A percentile compares a stretch with the other conserved stretches of the same genome.
Evolutionary conservation across 2,888 invertebrate genomes (phyloP).

Genomic region (Idaea dimidiata): DNA sequence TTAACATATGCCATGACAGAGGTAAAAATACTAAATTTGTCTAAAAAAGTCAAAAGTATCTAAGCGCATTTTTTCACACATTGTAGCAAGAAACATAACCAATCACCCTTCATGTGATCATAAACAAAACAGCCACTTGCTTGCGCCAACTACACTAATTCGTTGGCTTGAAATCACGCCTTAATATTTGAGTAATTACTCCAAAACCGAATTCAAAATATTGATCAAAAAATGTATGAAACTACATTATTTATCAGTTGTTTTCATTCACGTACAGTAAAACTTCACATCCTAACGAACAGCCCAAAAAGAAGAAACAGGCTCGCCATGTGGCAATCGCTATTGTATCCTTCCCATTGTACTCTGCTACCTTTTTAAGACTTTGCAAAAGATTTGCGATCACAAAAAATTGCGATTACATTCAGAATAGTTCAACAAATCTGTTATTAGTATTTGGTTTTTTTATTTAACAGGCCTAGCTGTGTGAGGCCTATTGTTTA

Average conservation of each 20-base stretch:
- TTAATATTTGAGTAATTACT: not conserved
- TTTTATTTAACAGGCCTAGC: conserved; percentile 10
- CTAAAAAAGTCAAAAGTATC: no score
- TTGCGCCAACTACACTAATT: no score
- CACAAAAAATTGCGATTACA: conserved; percentile 64
- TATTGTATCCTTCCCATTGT: conserved; percentile 73
- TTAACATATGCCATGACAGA: no score
- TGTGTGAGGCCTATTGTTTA: not conserved
- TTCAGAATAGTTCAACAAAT: conserved; percentile 57
- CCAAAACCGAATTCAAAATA: not conserved
- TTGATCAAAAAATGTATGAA: not conserved
- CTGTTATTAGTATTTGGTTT: conserved; percentile 47
- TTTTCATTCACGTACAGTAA: conserved; percentile 59
- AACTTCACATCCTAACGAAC: conserved; percentile 60
- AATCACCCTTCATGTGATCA: no score
- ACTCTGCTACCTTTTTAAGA: conserved; percentile 57
- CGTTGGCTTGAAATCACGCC: no score
- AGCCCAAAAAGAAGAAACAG: conserved; percentile 56
- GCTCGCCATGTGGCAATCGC: conserved; percentile 61
- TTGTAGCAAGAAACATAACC: no score
- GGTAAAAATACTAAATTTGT: no score
- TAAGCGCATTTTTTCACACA: no score
- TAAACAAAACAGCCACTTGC: no score
- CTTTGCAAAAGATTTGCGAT: conserved; percentile 59
- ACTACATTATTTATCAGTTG: conserved; percentile 42